Base-by-base conservation (phyloP, 53 echinoderm and acorn worm species). In the Temnopleurus reevesii region DNA sequence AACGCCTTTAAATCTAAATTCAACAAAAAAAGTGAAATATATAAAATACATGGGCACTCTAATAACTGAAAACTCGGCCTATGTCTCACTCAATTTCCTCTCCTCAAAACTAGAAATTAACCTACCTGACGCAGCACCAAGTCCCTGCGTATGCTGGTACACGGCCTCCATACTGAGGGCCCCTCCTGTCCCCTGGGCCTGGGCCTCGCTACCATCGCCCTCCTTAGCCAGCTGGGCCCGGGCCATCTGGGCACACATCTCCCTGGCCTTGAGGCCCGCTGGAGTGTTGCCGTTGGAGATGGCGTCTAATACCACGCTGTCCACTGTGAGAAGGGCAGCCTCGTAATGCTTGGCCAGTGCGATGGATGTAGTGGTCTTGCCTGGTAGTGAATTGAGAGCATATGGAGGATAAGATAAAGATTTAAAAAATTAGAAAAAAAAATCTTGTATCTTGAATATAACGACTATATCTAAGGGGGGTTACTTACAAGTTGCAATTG, bases 291-390 rank as follows among this genome's bases (percentile, higher is more conserved):
- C 96, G 23, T 96, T 99, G 41, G 96, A 96, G 89, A 99, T 99
- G 61, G 99, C 93, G 54, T 99, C 99, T 76, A 99, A 56, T 10
- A 99, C 91, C 7, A 99, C 90, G 59, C 94, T 91, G 91, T 99
- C 99, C 12, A 99, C 91, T 2, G 99, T 99, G 26, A 99, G 92
- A 2, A 99, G 94, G 18, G 99, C 94, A 54, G 99, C 94, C 89
- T 96, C 99, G 47, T 99, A 99, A 91, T 99, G 92, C 84, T 99
- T 99, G 84, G 99, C 99, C 13, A 99, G 89, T 24, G 93, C 93
- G 35, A 99, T 95, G 46, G 96, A 96, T 46, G 99, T 91, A n/a
- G 92, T 93, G 54, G 99, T 99, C 77, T 99, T 99, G 18, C 99
- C 99, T 99, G 84, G 17, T 71, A 27, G 21, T 23, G 1, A 8